Base-by-base conservation (phyloP, 2,888 invertebrate genomes). In the Acrobasis suavella region DNA sequence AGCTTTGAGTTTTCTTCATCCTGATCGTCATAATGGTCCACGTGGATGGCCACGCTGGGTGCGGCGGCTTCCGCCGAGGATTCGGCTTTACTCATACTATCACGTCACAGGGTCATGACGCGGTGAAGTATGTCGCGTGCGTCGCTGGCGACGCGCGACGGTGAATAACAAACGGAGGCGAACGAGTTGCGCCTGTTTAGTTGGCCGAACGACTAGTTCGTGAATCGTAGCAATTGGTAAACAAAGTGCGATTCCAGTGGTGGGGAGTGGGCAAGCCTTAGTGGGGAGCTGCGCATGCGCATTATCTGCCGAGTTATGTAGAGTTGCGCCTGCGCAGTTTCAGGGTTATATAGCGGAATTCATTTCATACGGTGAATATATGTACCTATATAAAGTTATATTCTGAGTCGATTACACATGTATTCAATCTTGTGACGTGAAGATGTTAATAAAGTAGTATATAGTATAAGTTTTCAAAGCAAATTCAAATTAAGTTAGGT, bases 131-230 rank as follows among this genome's bases (percentile, higher is more conserved):
- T 74, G 87, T 80, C 89, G 89, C 91, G 83, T 85, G 88, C 86
- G 88, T 80, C 88, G 87, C 81, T 77, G 77, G 79, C 87, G 86
- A 85, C 89, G 87, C 87, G 87, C 86, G 86, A 83, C 86, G 82
- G 75, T 75, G 79, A 84, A 82, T 82, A 82, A 82, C 79, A 76
- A 76, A 81, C 77, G 77, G 72, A 73, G 80, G 73, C 82, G 78
- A 96, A 97, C 90, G 97, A 75, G 96, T 91, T 75, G 97, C 97
- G 74, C 97, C 97, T 77, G 97, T 96, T 71, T 97, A 77, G 85
- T 75, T 82, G 82, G 79, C 85, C 84, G 86, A 86, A 86, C 83
- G 85, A 90, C 92, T 91, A 86, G 82, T 84, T 88, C 85, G 88
- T 89, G 88, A 88, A 86, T 89, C 89, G 89, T 81, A 73, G 77